These are phyloP conservation scores for Python bivittatus DNA, from an alignment of 2,113 vertebrate genomes.

Conservation along the genomic window DNA sequence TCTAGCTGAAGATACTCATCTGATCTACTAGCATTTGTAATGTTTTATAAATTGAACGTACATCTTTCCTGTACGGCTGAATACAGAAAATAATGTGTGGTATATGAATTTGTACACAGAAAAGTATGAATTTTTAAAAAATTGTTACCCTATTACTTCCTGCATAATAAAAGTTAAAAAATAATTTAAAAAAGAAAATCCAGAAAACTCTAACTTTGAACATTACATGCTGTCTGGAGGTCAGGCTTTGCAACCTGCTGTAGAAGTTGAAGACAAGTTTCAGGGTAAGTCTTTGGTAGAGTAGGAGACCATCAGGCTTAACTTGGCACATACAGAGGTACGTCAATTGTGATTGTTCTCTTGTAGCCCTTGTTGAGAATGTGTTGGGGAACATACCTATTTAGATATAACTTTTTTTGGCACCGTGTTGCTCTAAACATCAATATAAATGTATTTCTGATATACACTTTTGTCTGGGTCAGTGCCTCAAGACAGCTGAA, in stretches of 20 bases:
- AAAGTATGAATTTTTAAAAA: background rate
- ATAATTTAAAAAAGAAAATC: background rate
- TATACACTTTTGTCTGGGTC: background rate
- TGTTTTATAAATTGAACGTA: background rate
- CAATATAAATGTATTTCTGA: background rate
- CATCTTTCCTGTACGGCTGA: background rate
- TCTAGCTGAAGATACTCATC: background rate
- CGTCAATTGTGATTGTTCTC: background rate
- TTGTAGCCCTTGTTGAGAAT: background rate
- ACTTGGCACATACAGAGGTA: background rate
- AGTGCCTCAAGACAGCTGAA: background rate
- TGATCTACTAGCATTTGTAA: background rate
- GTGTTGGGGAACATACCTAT: background rate
- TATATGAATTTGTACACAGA: background rate
- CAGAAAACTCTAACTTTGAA: background rate
- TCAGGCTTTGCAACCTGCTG: background rate
- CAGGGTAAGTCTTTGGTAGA: background rate
- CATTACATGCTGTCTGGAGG: background rate
- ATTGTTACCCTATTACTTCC: background rate
- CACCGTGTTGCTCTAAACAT: background rate
- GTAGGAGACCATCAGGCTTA: background rate
- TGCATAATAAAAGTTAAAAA: background rate
- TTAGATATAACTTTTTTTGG: background rate
- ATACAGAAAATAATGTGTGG: background rate
- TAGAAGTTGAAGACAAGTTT: background rate